phyloP scores from a whole-genome alignment of 2,113 vertebrate genomes.

The Macroglossus sobrinus region DNA sequence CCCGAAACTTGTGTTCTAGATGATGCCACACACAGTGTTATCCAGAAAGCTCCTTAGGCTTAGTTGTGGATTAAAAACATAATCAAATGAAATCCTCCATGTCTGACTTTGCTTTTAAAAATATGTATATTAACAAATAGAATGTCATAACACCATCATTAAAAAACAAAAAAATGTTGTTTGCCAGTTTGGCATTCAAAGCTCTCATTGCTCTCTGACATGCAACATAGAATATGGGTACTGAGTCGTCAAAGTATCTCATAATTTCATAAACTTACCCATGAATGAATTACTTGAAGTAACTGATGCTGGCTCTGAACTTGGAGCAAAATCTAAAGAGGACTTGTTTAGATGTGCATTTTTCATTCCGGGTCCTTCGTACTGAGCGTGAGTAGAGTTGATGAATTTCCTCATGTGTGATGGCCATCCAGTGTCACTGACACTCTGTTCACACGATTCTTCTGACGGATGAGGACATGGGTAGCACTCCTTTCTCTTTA shows the following conservation, averaged over 20 bases:
- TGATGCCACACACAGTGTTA: slow-evolving; percentile 61
- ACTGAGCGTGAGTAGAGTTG: slow-evolving; percentile 72
- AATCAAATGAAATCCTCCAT: slow-evolving; percentile 21
- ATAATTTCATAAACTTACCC: slow-evolving; percentile 83
- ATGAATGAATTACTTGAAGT: slow-evolving; percentile 84
- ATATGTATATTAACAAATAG: not conserved
- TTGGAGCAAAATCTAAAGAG: slow-evolving; percentile 76
- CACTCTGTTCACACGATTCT: slow-evolving; percentile 84
- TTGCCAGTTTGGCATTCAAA: not conserved
- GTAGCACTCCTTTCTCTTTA: slow-evolving; percentile 86
- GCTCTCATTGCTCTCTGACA: not conserved
- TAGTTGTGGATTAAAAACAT: slow-evolving; percentile 19
- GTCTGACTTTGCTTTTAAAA: slow-evolving; percentile 34
- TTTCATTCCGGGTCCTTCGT: slow-evolving; percentile 78
- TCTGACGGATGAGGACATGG: slow-evolving; percentile 77
- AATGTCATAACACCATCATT: not conserved
- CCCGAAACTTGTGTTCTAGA: slow-evolving; percentile 33
- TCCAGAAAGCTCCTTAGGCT: slow-evolving; percentile 47
- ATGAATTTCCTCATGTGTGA: slow-evolving; percentile 67
- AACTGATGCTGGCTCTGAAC: slow-evolving; percentile 72
- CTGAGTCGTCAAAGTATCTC: not conserved
- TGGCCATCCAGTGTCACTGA: slow-evolving; percentile 58
- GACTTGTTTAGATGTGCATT: slow-evolving; percentile 76
- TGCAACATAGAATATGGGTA: not conserved
- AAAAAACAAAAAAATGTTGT: not conserved